Base-by-base conservation (phyloP, 2,113 vertebrate species). In the Colinus virginianus region DNA sequence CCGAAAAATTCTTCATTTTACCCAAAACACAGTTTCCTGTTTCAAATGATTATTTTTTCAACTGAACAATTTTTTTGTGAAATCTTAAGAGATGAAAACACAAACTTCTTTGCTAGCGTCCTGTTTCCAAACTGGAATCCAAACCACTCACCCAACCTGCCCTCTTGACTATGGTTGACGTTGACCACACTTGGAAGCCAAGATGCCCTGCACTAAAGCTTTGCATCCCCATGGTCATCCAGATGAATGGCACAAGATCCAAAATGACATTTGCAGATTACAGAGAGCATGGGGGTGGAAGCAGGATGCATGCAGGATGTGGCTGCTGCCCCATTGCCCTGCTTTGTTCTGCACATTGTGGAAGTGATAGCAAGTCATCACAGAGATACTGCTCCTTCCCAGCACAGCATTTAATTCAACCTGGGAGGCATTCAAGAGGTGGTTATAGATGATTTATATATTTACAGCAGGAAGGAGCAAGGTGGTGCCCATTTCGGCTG, bases 151-250 rank as follows among this genome's bases (percentile, higher is more conserved):
- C 48, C 30, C 30, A 58, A 5, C 9, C 30, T n/a, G 21, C 43
- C 77, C 45, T 58, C 25, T n/a, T 16, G 22, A 63, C 48, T 40
- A 14, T 8, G 8, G 42, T 6, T 61, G 23, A 1, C 46, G 38
- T 21, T 0, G 2, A 90, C 62, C 0, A 0, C 6, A 15, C n/a
- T 63, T 10, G 46, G 56, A 78, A 89, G 55, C 38, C 53, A 38
- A 70, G 46, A 63, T 6, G 7, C 26, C 64, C 56, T 28, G 28
- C 18, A 25, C 63, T 58, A 26, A 69, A 78, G 25, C 51, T 64
- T 23, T 32, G 26, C 0, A 1, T 68, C 26, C n/a, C 10, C 26
- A 12, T 1, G 1, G 34, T 9, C 2, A 0, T 20, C 32, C 32
- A 34, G 32, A 58, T n/a, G 55, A 34, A 14, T 34, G 20, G n/a